A percentile compares a stretch with the other conserved stretches of the same genome.
These are phyloP conservation scores for Dendrocopos noguchii DNA, from an alignment of 2,113 vertebrate species.

Conservation along the genomic window DNA sequence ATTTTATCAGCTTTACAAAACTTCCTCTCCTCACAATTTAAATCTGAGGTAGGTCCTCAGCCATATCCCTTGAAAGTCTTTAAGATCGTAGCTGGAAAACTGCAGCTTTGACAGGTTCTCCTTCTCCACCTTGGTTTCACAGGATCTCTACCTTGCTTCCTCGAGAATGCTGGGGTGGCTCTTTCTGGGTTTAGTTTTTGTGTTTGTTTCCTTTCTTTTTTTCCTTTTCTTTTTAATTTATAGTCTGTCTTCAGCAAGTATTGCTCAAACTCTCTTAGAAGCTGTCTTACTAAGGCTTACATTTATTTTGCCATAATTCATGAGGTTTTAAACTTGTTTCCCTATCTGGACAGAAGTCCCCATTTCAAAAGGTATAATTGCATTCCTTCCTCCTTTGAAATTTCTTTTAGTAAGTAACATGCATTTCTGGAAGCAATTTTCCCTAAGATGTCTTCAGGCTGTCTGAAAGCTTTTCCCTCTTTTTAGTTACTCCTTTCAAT, in stretches of 20 bases:
- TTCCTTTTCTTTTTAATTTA: neutral
- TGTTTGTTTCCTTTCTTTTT: too few relatives aligned
- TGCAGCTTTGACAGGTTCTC: neutral
- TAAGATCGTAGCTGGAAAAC: neutral
- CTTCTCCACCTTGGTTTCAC: neutral
- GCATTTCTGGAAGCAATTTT: neutral
- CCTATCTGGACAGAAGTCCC: neutral
- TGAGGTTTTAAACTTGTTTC: neutral
- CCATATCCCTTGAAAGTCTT: neutral
- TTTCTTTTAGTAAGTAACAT: neutral
- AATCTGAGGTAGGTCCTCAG: neutral
- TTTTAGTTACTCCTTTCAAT: neutral
- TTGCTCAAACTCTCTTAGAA: neutral
- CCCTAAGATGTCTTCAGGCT: neutral
- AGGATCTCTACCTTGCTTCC: neutral
- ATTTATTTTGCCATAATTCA: neutral
- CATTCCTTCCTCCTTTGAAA: neutral
- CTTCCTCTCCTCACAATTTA: neutral
- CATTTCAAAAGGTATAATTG: neutral
- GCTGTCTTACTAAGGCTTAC: neutral
- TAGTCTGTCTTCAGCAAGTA: neutral
- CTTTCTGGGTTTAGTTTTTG: neutral
- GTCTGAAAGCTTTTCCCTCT: neutral
- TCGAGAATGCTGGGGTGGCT: neutral
- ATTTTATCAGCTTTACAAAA: neutral